A percentile compares a stretch with the other conserved stretches of the same genome.
Evolutionary conservation across 2,888 invertebrate genomes (phyloP).

Genomic region (Phasia obesa): DNA sequence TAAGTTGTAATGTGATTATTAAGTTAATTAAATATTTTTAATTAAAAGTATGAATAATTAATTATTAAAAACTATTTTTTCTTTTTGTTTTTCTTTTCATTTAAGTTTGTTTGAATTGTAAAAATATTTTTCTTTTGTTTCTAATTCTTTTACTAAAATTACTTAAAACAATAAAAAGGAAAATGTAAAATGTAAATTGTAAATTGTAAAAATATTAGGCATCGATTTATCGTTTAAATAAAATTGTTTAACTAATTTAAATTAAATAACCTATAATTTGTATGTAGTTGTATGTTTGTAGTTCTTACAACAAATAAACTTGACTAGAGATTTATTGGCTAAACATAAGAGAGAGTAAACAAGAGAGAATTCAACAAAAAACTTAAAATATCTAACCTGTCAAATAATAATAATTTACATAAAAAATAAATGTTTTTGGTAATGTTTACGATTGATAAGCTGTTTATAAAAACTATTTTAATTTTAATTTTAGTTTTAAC

Average conservation of each 20-base stretch:
- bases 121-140: constrained; percentile 37
- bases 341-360: constrained; percentile 25
- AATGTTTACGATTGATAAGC: constrained; percentile 66
- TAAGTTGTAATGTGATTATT: constrained; percentile 21
- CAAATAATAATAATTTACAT: constrained; percentile 5
- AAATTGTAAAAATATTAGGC: constrained; percentile 9
- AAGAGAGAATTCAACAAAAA: neutral
- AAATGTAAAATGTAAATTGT: too few relatives aligned
- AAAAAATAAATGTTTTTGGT: constrained; percentile 47
- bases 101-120: constrained; percentile 31
- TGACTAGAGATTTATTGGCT: constrained; percentile 66
- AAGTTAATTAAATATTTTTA: constrained; percentile 19
- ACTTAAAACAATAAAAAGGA: constrained; percentile 3
- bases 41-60: constrained; percentile 52
- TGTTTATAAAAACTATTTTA: constrained; percentile 63
- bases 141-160: constrained; percentile 16
- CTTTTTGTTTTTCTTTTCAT: constrained; percentile 23
- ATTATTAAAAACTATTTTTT: constrained; percentile 54
- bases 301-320: constrained; percentile 40
- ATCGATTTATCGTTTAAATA: constrained; percentile 49
- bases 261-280: neutral
- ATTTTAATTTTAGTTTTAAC: constrained; percentile 44
- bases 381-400: too few relatives aligned
- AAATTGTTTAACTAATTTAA: constrained; percentile 9
- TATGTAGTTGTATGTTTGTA: constrained; percentile 17